Conservation (phyloP, 1,140 invertebrate genomes). For the Drosophila carrolli region DNA sequence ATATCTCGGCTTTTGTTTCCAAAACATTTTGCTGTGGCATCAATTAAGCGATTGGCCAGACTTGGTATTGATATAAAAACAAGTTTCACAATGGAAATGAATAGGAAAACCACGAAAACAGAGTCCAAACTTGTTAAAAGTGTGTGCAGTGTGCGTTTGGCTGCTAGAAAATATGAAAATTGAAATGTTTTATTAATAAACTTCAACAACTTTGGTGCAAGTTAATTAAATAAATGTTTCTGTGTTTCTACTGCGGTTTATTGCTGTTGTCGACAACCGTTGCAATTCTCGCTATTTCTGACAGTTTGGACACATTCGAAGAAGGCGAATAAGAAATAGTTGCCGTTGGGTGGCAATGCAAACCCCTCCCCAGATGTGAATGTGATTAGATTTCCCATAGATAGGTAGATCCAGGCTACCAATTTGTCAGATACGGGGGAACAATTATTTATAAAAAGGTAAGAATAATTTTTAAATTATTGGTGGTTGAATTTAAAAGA, state of each 20-base stretch:
- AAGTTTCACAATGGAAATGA: slow-evolving; percentile 39
- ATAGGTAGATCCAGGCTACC: slow-evolving; percentile 21
- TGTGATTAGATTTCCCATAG: slow-evolving; percentile 31
- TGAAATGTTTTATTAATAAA: slow-evolving; percentile 80
- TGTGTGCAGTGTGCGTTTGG: slow-evolving; percentile 30
- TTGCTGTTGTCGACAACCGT: slow-evolving; percentile 29
- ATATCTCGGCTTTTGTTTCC: slow-evolving; percentile 74
- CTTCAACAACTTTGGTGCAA: slow-evolving; percentile 73
- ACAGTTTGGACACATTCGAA: slow-evolving; percentile 55
- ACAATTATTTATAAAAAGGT: neutral
- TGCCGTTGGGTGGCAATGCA: slow-evolving; percentile 34
- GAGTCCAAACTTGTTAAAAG: slow-evolving; percentile 38
- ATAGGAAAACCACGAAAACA: slow-evolving; percentile 11
- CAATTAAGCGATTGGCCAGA: slow-evolving; percentile 60
- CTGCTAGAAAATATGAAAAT: slow-evolving; percentile 59
- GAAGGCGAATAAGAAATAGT: slow-evolving; percentile 44
- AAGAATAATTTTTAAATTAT: neutral
- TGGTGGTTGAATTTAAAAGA: no score
- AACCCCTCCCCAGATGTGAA: slow-evolving; percentile 19
- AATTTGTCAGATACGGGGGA: slow-evolving; percentile 30
- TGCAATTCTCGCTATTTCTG: slow-evolving; percentile 46
- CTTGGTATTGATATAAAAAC: slow-evolving; percentile 35
- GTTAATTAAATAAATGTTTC: slow-evolving; percentile 69
- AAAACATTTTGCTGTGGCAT: slow-evolving; percentile 72
- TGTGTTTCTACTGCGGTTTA: slow-evolving; percentile 13